A percentile compares a stretch with the other conserved stretches of the same genome.
Evolutionary conservation across 2,797 vertebrate genomes (phyloP).

Genomic region (Danio albolineatus): DNA sequence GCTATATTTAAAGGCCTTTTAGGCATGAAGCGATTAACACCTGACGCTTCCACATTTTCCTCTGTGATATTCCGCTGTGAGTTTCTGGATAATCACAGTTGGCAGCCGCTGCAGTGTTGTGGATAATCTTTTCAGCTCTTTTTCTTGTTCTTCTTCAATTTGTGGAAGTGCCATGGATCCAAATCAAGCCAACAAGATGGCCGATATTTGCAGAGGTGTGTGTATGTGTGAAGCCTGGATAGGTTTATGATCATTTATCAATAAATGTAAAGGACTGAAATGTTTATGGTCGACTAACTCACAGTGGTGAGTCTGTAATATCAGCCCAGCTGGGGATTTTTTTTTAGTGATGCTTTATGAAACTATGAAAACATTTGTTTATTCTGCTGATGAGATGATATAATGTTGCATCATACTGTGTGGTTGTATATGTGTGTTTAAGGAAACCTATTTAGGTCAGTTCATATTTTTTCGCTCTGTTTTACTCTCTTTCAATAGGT

Average conservation of each 20-base stretch:
- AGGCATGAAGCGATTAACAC: constrained; percentile 35
- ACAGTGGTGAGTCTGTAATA: background rate
- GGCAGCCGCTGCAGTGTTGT: constrained; percentile 38
- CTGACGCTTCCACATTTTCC: background rate
- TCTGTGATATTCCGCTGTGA: constrained; percentile 10
- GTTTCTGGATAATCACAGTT: constrained; percentile 40
- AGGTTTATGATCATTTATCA: constrained; percentile 26
- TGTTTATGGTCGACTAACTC: constrained; percentile 14
- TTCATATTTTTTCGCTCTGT: too few relatives aligned
- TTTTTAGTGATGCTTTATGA: background rate
- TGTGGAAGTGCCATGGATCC: constrained; percentile 41
- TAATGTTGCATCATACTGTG: too few relatives aligned
- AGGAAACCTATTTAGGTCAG: too few relatives aligned
- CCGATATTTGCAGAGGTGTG: constrained; percentile 19
- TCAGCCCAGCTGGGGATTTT: background rate
- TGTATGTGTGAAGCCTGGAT: background rate
- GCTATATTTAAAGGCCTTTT: constrained; percentile 45
- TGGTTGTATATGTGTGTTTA: too few relatives aligned
- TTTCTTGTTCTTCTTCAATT: constrained; percentile 42
- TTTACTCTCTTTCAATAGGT: too few relatives aligned
- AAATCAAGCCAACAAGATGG: background rate
- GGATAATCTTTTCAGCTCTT: constrained; percentile 47
- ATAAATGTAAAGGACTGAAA: constrained; percentile 21
- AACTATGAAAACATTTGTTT: background rate
- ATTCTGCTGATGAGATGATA: background rate